These are phyloP conservation scores for Erebia epiphron DNA, from an alignment of 2,888 invertebrate genomes.

Conservation along the genomic window DNA sequence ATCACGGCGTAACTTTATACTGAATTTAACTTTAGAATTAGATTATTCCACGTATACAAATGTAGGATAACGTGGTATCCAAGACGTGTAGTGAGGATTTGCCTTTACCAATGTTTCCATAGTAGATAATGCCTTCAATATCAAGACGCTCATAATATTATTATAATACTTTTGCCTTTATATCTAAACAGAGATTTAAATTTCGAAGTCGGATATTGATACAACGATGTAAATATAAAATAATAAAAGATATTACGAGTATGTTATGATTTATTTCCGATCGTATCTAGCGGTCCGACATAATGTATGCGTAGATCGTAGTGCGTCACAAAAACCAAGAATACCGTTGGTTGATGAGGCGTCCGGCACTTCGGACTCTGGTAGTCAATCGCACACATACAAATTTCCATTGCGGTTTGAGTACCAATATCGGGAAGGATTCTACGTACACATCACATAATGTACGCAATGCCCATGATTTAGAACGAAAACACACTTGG, in stretches of 20 bases:
- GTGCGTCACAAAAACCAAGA: constrained; percentile 31
- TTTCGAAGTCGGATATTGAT: constrained; percentile 12
- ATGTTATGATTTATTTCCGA: constrained; percentile 26
- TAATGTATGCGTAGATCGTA: constrained; percentile 25
- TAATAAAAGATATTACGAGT: neutral
- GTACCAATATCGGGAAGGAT: constrained; percentile 23
- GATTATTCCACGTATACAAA: neutral
- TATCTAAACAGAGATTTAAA: neutral
- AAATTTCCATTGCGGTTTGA: constrained; percentile 24
- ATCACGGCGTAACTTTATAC: neutral
- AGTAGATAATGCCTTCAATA: neutral
- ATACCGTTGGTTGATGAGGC: constrained; percentile 59
- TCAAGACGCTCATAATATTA: neutral
- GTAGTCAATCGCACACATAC: constrained; percentile 46
- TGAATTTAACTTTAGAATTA: neutral
- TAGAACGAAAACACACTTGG: neutral
- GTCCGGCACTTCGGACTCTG: constrained; percentile 37
- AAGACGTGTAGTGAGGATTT: neutral
- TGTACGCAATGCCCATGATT: constrained; percentile 18
- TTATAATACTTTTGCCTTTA: neutral
- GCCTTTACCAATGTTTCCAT: neutral
- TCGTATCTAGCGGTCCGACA: constrained; percentile 23
- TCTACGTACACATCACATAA: constrained; percentile 20
- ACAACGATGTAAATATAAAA: constrained; percentile 20
- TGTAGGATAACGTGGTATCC: neutral